Conservation (phyloP, 30 jellyfish, hydroid and myxozoan genomes). For the Catostylus mosaicus region DNA sequence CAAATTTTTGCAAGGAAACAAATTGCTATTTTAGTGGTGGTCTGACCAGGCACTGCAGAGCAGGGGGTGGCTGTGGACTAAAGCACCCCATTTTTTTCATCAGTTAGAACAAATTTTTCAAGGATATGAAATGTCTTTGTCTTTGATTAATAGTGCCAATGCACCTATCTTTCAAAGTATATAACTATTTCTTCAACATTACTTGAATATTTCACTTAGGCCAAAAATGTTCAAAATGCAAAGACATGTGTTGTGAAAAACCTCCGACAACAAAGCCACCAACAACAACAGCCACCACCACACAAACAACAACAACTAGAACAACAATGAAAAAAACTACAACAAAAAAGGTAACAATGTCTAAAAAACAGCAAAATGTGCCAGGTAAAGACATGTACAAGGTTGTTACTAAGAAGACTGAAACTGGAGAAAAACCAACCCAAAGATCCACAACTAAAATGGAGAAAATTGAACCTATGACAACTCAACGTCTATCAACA, state of each 20-base stretch:
- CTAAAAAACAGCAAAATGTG: no score
- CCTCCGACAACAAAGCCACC: slow-evolving; percentile 69
- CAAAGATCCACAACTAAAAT: background rate
- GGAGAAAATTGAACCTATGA: background rate
- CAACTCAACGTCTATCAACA: background rate
- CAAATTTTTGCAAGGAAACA: no score
- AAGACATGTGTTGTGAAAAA: slow-evolving; percentile 60
- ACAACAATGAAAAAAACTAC: background rate
- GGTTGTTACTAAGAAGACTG: background rate
- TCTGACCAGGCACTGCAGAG: no score
- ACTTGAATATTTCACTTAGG: background rate
- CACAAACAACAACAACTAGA: slow-evolving; percentile 25
- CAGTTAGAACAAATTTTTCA: no score
- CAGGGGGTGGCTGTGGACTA: no score
- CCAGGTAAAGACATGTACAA: no score
- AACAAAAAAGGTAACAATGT: background rate
- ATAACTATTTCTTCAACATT: no score
- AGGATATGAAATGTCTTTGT: no score
- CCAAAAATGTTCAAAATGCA: slow-evolving; percentile 34
- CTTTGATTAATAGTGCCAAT: no score
- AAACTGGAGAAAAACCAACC: background rate
- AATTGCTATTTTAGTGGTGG: no score
- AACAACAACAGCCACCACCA: slow-evolving; percentile 47
- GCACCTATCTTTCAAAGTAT: no score
- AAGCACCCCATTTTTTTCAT: no score